Evolutionary conservation across 2,888 invertebrate species (phyloP).

Genomic region (Hirtodrosophila duncani): DNA sequence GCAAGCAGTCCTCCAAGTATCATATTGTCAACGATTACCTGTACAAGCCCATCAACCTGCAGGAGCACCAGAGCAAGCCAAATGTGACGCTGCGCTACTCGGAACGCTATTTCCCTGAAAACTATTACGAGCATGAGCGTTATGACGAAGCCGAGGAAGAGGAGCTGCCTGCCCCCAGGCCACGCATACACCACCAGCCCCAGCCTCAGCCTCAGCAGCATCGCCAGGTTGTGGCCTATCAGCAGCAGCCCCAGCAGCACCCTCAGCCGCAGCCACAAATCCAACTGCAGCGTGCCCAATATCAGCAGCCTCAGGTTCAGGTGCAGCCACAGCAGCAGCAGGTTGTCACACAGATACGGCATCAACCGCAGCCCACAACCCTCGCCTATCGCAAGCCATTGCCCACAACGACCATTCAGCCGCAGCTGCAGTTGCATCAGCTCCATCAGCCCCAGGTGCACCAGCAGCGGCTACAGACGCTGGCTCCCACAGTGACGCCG

Average conservation of each 20-base stretch:
- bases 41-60: constrained; percentile 91
- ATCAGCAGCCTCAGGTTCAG: constrained; percentile 49
- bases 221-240: constrained; percentile 40
- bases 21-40: constrained; percentile 96
- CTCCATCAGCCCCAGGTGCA: constrained; percentile 63
- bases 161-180: constrained; percentile 68
- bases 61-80: constrained; percentile 88
- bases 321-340: constrained; percentile 54
- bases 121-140: constrained; percentile 84
- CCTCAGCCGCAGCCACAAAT: constrained; percentile 49
- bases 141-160: constrained; percentile 76
- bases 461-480: constrained; percentile 63
- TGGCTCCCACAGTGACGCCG: constrained; percentile 76
- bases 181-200: constrained; percentile 73
- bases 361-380: constrained; percentile 69
- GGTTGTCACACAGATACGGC: constrained; percentile 60
- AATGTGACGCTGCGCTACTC: constrained; percentile 89
- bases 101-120: constrained; percentile 90
- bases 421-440: constrained; percentile 64
- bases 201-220: constrained; percentile 69
- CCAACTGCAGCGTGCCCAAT: constrained; percentile 49
- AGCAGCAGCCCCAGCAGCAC: constrained; percentile 55
- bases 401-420: constrained; percentile 68
- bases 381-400: constrained; percentile 71
- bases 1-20: constrained; percentile 91